These are phyloP conservation scores for Xenopus borealis DNA, from an alignment of 2,113 vertebrate species.

Conservation along the genomic window DNA sequence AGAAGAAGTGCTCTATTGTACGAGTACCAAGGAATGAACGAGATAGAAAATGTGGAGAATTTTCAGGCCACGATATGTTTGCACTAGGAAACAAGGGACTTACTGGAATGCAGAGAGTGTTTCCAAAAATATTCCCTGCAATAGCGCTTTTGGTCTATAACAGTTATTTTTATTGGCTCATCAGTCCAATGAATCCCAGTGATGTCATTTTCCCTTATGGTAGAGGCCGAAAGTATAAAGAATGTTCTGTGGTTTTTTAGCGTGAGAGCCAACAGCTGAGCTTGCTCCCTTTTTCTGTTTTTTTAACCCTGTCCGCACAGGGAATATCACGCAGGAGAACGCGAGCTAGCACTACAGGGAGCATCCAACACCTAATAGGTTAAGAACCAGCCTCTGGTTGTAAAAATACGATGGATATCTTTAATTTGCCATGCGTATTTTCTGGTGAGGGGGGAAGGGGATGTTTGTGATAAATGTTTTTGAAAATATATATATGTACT, in stretches of 20 bases:
- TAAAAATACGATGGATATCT: background rate
- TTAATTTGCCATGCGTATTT: background rate
- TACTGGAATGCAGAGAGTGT: slow-evolving; percentile 56
- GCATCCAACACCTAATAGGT: background rate
- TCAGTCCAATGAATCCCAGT: slow-evolving; percentile 54
- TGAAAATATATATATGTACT: too few relatives aligned
- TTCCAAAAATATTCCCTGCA: slow-evolving; percentile 68
- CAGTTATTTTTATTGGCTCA: slow-evolving; percentile 68
- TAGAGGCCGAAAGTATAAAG: slow-evolving; percentile 60
- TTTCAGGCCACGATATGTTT: slow-evolving; percentile 66
- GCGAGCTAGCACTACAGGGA: background rate
- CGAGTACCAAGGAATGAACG: slow-evolving; percentile 55
- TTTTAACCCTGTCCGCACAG: slow-evolving; percentile 45
- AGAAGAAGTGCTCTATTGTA: slow-evolving; percentile 63
- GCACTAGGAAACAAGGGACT: slow-evolving; percentile 65
- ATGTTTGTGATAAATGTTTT: background rate
- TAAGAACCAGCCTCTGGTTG: background rate
- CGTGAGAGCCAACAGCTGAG: slow-evolving; percentile 51
- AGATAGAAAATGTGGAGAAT: slow-evolving; percentile 65
- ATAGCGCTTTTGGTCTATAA: slow-evolving; percentile 59
- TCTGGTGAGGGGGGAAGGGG: too few relatives aligned
- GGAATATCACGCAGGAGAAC: background rate
- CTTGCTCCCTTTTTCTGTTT: slow-evolving; percentile 42
- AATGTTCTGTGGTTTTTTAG: slow-evolving; percentile 56
- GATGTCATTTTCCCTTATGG: slow-evolving; percentile 60